Conservation (phyloP, 1,140 invertebrate genomes). For the Drosophila malerkotliana region DNA sequence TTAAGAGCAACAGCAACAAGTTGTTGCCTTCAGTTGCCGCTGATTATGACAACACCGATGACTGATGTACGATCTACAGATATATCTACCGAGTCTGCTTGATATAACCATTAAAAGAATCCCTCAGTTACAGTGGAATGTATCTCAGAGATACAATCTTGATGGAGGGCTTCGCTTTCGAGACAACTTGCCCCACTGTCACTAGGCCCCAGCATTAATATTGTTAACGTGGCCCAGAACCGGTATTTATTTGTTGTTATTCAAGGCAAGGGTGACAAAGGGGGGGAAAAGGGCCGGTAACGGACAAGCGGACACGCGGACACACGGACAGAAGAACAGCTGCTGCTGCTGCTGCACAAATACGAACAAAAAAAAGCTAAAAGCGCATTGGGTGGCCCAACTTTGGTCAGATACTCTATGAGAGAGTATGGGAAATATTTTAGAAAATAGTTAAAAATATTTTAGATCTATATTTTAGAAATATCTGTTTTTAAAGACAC, state of each 20-base stretch:
- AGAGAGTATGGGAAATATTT: too few species aligned
- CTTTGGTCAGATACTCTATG: too few species aligned
- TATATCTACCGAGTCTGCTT: conserved; percentile 11
- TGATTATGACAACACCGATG: conserved; percentile 64
- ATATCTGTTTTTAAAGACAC: too few species aligned
- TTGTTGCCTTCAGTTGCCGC: conserved; percentile 50
- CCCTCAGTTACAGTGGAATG: conserved; percentile 1
- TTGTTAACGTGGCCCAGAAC: conserved; percentile 1
- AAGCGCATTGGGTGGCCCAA: conserved; percentile 29
- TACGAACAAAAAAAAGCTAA: conserved; percentile 2
- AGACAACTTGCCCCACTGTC: neutral
- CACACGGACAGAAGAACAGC: conserved; percentile 10
- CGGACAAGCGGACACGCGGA: too few species aligned
- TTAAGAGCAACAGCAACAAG: conserved; percentile 39
- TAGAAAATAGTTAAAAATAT: too few species aligned
- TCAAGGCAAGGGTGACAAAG: too few species aligned
- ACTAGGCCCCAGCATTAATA: neutral
- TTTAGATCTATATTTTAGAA: too few species aligned
- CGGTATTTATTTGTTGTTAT: conserved; percentile 2
- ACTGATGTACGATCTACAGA: conserved; percentile 21
- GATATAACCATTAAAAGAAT: conserved; percentile 54
- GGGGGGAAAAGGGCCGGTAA: conserved; percentile 1
- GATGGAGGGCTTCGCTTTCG: too few species aligned
- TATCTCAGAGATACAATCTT: neutral
- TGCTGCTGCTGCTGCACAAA: conserved; percentile 4